These are phyloP conservation scores for Fratercula arctica DNA, from an alignment of 2,797 vertebrate species.

Conservation along the genomic window DNA sequence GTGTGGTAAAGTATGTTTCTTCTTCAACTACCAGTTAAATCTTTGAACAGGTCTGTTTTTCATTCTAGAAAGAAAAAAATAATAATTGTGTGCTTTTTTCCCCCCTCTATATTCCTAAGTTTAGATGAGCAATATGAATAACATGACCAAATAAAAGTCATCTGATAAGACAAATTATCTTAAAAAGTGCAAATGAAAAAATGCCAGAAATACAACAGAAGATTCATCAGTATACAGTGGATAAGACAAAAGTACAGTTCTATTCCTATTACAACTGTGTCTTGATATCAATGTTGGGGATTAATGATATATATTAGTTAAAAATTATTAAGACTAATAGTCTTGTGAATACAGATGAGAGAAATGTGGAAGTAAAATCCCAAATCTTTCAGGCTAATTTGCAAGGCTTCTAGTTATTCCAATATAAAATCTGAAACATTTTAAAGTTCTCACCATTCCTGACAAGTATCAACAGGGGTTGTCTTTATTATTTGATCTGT, in stretches of 20 bases:
- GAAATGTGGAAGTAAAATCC: neutral
- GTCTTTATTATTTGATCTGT: neutral
- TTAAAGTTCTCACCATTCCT: neutral
- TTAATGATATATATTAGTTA: neutral
- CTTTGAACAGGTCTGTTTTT: slow-evolving; percentile 18
- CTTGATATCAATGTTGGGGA: neutral
- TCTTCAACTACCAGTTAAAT: slow-evolving; percentile 9
- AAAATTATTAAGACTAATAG: neutral
- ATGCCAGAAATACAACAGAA: neutral
- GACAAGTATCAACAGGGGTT: neutral
- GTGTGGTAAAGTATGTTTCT: neutral
- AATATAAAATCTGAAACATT: neutral
- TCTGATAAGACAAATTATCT: neutral
- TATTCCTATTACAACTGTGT: neutral
- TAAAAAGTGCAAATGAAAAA: slow-evolving; percentile 10
- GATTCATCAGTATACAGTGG: neutral
- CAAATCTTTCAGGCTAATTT: neutral
- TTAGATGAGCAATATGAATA: neutral
- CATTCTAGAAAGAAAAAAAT: slow-evolving; percentile 13
- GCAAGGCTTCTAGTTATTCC: neutral
- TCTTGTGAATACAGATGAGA: neutral
- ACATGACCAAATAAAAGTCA: neutral
- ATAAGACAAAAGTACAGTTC: neutral
- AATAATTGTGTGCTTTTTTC: neutral
- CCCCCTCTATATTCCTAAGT: neutral